Percentiles rank a stretch among this genome's conserved stretches.
phyloP scores from a whole-genome alignment of 2,797 vertebrate genomes.

The Tarsius wallacei region DNA sequence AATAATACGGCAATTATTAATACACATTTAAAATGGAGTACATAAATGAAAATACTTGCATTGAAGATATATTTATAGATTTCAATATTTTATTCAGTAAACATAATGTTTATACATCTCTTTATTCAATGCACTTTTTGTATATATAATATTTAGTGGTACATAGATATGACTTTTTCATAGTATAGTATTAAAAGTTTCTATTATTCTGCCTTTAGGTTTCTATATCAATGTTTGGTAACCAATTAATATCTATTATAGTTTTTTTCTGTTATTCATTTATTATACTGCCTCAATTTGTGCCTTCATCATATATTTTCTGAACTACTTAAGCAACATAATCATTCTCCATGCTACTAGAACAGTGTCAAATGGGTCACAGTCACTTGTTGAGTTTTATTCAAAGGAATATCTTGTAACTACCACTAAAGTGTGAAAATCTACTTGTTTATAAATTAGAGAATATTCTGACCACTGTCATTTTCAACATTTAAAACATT shows the following conservation, averaged over 20 bases:
- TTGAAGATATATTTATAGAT: background rate
- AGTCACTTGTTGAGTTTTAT: background rate
- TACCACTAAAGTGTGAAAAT: background rate
- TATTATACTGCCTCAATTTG: background rate
- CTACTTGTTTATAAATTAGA: constrained; percentile 1
- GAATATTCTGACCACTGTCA: background rate
- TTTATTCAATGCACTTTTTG: background rate
- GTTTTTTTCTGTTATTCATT: background rate
- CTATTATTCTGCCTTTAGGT: background rate
- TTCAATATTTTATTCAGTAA: background rate
- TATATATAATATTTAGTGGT: background rate
- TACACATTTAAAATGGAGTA: background rate
- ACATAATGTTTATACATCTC: background rate
- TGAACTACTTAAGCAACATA: background rate
- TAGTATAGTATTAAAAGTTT: background rate
- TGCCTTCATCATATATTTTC: background rate
- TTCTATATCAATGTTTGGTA: background rate
- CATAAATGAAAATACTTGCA: background rate
- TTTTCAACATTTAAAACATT: background rate
- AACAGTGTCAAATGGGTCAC: background rate
- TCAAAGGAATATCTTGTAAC: background rate
- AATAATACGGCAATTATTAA: background rate
- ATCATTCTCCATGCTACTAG: background rate
- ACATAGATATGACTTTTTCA: background rate
- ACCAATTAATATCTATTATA: background rate